phyloP scores from a whole-genome alignment of 2,888 invertebrate species.

The Tethea ocularis region DNA sequence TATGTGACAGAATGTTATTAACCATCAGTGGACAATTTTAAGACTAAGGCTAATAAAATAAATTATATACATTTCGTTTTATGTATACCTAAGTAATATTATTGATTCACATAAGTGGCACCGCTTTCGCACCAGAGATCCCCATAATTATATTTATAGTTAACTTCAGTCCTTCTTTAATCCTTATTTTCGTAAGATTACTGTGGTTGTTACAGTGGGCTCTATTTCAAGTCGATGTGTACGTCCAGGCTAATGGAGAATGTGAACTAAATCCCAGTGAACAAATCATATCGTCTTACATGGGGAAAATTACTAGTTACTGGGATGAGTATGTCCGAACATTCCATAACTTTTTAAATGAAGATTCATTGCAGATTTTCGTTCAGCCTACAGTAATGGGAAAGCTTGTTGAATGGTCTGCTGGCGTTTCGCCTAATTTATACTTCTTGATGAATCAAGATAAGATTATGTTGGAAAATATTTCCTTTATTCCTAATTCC shows the following conservation, averaged over 20 bases:
- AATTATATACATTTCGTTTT: no score
- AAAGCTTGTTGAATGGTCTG: conserved; percentile 90
- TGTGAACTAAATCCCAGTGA: conserved; percentile 85
- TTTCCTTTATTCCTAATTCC: conserved; percentile 81
- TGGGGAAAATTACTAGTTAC: conserved; percentile 84
- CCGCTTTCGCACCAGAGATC: no score
- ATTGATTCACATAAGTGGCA: no score
- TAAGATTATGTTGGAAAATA: conserved; percentile 78
- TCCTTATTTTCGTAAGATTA: neutral
- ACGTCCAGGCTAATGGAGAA: conserved; percentile 66
- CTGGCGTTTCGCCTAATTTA: conserved; percentile 89
- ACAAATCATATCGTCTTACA: conserved; percentile 81
- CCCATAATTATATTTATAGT: neutral
- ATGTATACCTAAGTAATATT: no score
- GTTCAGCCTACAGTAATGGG: conserved; percentile 94
- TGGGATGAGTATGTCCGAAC: conserved; percentile 88
- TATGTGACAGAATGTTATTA: no score
- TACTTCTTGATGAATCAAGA: conserved; percentile 88
- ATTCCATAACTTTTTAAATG: conserved; percentile 89
- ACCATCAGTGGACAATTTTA: no score
- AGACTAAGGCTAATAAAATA: no score
- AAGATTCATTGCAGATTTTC: conserved; percentile 87
- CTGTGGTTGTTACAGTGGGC: conserved; percentile 74
- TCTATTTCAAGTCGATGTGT: conserved; percentile 85
- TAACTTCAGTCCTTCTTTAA: neutral